A percentile compares a stretch with the other conserved stretches of the same genome.
phyloP scores from a whole-genome alignment of 1,140 invertebrate species.

The Eufriesea mexicana region DNA sequence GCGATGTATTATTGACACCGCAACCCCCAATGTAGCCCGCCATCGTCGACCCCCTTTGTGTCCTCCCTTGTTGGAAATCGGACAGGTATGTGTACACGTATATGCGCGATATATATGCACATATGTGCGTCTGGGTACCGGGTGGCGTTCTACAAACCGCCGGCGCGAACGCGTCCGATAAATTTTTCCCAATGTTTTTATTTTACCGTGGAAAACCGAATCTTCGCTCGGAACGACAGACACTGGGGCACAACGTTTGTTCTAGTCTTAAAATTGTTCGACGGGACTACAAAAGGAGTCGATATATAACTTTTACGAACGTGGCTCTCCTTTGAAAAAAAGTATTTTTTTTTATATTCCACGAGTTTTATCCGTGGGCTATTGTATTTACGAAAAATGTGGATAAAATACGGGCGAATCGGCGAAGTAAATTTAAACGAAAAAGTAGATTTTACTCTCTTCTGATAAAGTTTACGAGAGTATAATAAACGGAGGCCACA shows the following conservation, averaged over 20 bases:
- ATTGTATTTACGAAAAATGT: too few species aligned
- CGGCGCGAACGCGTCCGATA: slow-evolving; percentile 17
- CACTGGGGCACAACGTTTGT: not conserved
- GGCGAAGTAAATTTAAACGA: too few species aligned
- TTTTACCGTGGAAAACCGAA: not conserved
- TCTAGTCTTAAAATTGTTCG: not conserved
- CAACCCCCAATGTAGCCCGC: slow-evolving; percentile 76
- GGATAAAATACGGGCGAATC: too few species aligned
- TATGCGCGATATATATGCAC: not conserved
- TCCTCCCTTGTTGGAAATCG: slow-evolving; percentile 74
- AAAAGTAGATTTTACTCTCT: too few species aligned
- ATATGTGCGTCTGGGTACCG: slow-evolving; percentile 32
- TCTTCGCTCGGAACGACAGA: not conserved
- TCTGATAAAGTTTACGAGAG: too few species aligned
- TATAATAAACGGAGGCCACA: too few species aligned
- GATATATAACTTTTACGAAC: not conserved
- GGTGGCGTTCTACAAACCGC: slow-evolving; percentile 53
- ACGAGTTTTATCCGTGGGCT: too few species aligned
- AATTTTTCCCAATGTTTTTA: slow-evolving; percentile 31
- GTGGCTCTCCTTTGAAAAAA: not conserved
- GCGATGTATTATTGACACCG: slow-evolving; percentile 78
- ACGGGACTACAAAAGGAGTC: not conserved
- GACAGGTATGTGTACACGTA: slow-evolving; percentile 72
- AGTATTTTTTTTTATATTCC: too few species aligned
- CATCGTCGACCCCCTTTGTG: slow-evolving; percentile 70